Percentiles rank a stretch among this genome's conserved stretches.
These are phyloP conservation scores for Hylaeus anthracinus DNA, from an alignment of 1,140 invertebrate genomes.

Conservation along the genomic window DNA sequence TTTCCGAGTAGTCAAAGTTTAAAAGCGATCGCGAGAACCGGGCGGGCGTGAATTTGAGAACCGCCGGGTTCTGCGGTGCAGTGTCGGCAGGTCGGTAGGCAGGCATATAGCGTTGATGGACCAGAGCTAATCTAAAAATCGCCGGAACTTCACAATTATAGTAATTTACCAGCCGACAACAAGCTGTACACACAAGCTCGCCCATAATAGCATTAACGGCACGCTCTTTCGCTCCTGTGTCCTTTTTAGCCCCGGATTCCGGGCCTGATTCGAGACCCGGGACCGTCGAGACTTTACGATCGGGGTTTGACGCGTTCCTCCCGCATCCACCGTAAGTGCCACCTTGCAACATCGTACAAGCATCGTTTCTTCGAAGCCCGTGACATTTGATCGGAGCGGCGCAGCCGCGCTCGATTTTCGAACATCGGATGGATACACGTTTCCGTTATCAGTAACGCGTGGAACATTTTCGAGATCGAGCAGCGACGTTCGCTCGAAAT, in stretches of 20 bases:
- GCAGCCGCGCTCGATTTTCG: not conserved
- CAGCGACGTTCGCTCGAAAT: not conserved
- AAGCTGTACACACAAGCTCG: constrained; percentile 74
- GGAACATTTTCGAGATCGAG: not conserved
- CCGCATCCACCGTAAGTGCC: not conserved
- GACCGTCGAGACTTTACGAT: constrained; percentile 35
- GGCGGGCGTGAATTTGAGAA: constrained; percentile 62
- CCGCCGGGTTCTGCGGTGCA: constrained; percentile 36
- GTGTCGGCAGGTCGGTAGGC: constrained; percentile 70
- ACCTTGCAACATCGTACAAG: not conserved
- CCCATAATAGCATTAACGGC: constrained; percentile 68
- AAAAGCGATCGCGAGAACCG: not conserved
- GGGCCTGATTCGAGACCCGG: constrained; percentile 37
- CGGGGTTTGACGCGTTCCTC: constrained; percentile 22
- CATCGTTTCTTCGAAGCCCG: not conserved
- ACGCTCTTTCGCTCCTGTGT: constrained; percentile 69
- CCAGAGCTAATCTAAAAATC: constrained; percentile 81
- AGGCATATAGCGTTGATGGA: constrained; percentile 77
- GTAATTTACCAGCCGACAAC: constrained; percentile 80
- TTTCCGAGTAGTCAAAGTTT: too few species aligned
- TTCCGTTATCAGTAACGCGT: not conserved
- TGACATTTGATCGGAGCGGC: not conserved
- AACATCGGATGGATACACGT: not conserved
- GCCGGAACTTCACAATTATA: constrained; percentile 81
- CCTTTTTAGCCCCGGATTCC: constrained; percentile 59